phyloP scores from a whole-genome alignment of 2,888 invertebrate species.

The Dexiosoma caninum region DNA sequence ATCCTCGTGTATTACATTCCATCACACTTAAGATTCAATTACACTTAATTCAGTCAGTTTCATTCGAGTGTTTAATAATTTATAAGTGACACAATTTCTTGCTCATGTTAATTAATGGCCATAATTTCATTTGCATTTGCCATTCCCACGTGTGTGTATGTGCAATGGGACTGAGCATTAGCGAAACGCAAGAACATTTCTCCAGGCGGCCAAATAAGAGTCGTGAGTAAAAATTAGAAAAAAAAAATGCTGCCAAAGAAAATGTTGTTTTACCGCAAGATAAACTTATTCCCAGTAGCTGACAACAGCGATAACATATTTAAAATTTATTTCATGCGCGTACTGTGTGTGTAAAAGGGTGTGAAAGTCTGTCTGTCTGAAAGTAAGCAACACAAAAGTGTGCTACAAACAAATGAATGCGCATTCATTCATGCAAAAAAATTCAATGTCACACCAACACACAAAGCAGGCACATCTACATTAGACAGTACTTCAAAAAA shows the following conservation, averaged over 20 bases:
- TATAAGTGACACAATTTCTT: neutral
- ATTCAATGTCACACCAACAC: conserved; percentile 19
- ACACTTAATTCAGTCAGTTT: neutral
- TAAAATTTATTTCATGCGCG: neutral
- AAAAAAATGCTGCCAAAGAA: neutral
- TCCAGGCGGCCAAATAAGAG: conserved; percentile 13
- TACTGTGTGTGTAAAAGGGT: neutral
- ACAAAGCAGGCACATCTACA: neutral
- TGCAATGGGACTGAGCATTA: neutral
- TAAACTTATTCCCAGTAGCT: conserved; percentile 44
- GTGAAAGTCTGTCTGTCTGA: neutral
- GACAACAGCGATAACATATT: neutral
- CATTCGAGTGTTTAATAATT: neutral
- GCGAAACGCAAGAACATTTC: neutral
- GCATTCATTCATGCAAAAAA: conserved; percentile 14
- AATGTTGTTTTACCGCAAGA: conserved; percentile 34
- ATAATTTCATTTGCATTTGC: neutral
- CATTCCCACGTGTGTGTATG: neutral
- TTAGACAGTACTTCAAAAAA: too few relatives aligned
- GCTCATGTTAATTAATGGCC: neutral
- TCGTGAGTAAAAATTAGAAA: neutral
- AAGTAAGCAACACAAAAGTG: conserved; percentile 2
- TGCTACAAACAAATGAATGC: neutral
- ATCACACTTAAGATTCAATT: neutral
- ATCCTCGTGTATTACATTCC: neutral